A percentile compares a stretch with the other conserved stretches of the same genome.
phyloP scores from a whole-genome alignment of 2,113 vertebrate species.

The Ictalurus furcatus region DNA sequence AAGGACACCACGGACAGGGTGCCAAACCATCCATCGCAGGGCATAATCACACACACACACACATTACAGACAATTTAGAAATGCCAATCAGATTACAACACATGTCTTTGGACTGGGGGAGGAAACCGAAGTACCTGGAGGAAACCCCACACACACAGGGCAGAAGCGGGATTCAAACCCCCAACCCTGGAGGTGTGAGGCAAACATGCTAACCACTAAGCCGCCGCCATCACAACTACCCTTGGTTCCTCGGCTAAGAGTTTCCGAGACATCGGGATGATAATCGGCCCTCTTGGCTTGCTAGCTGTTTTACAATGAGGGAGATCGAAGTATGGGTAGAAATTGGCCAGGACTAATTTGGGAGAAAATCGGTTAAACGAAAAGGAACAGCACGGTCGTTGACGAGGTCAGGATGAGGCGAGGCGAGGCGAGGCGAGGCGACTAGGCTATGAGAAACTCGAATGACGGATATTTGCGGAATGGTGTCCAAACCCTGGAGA shows the following conservation, averaged over 20 bases:
- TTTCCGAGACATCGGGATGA: not conserved
- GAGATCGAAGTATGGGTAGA: not conserved
- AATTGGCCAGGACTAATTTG: not conserved
- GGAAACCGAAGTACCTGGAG: no score
- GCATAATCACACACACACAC: no score
- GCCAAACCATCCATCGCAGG: no score
- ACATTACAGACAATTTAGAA: no score
- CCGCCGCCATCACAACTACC: no score
- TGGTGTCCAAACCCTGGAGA: constrained; percentile 8
- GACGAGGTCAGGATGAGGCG: not conserved
- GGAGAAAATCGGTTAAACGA: not conserved
- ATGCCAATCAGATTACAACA: no score
- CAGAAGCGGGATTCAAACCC: no score
- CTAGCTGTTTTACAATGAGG: not conserved
- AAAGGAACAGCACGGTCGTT: not conserved
- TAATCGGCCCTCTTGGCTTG: not conserved
- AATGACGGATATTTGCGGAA: not conserved
- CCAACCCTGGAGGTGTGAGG: no score
- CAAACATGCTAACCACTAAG: no score
- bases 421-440: not conserved
- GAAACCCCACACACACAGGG: no score
- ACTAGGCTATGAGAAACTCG: not conserved
- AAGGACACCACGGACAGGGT: no score
- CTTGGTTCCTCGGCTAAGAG: not conserved
- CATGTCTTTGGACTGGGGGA: no score